Conservation (phyloP, 2,888 invertebrate species). For the Enchytraeus crypticus region DNA sequence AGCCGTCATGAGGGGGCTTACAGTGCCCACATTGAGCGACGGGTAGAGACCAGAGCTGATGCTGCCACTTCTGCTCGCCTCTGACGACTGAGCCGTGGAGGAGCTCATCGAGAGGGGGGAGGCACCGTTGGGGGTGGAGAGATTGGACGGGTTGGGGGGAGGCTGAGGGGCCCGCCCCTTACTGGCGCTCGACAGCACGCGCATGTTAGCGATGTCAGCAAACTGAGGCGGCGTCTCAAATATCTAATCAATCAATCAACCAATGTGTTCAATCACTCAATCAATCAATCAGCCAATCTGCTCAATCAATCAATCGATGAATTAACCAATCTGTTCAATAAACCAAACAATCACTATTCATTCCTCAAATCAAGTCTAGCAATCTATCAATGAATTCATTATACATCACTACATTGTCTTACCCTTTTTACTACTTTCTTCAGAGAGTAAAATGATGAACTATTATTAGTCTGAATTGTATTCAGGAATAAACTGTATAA, state of each 20-base stretch:
- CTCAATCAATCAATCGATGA: no score
- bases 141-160: background rate
- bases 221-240: conserved; percentile 39
- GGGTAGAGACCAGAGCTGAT: background rate
- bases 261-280: no score
- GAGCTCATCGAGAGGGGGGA: background rate
- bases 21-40: background rate
- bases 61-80: background rate
- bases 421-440: no score
- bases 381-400: no score
- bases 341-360: no score
- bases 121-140: background rate
- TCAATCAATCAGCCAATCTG: no score
- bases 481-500: no score
- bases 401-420: no score
- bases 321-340: no score
- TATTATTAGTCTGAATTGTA: no score
- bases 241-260: conserved; percentile 31
- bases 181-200: conserved; percentile 8
- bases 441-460: no score
- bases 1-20: background rate
- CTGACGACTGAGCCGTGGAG: background rate
- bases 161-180: background rate
- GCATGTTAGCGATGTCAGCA: conserved; percentile 28
- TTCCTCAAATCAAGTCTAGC: no score